Evolutionary conservation across 2,797 vertebrate genomes (phyloP).

Genomic region (Gymnoscopelus braueri): DNA sequence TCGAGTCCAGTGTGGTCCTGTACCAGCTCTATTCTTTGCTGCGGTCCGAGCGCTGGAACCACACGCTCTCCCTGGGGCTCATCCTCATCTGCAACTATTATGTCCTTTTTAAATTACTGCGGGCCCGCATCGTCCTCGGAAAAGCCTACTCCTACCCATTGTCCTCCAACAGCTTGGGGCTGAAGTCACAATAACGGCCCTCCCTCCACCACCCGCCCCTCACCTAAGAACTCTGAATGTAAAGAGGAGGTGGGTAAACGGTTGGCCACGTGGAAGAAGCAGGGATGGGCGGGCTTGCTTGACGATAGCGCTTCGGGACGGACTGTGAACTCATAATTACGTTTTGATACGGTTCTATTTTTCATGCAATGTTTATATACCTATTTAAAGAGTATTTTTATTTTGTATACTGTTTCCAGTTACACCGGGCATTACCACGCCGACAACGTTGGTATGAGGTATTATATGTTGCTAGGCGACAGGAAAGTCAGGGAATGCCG

Average conservation of each 20-base stretch:
- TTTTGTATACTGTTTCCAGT: slow-evolving; percentile 97
- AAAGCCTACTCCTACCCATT: slow-evolving; percentile 94
- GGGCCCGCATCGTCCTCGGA: slow-evolving; percentile 97
- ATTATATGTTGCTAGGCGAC: slow-evolving; percentile 65
- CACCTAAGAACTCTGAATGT: slow-evolving; percentile 44
- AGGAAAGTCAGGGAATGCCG: slow-evolving; percentile 65
- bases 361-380: slow-evolving; percentile 98
- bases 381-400: slow-evolving; percentile 99
- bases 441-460: slow-evolving; percentile 67
- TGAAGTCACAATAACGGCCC: slow-evolving; percentile 88
- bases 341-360: slow-evolving; percentile 99
- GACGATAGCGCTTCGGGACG: slow-evolving; percentile 26
- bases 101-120: slow-evolving; percentile 97
- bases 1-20: slow-evolving; percentile 94
- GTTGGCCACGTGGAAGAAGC: slow-evolving; percentile 21
- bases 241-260: slow-evolving; percentile 15
- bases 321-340: slow-evolving; percentile 85
- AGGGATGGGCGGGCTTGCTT: slow-evolving; percentile 22
- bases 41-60: slow-evolving; percentile 98
- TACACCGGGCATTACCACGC: slow-evolving; percentile 78
- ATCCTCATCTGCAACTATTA: slow-evolving; percentile 99
- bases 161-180: slow-evolving; percentile 82
- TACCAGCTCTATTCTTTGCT: slow-evolving; percentile 99
- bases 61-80: slow-evolving; percentile 97
- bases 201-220: slow-evolving; percentile 13